These are phyloP conservation scores for Eublepharis macularius DNA, from an alignment of 2,113 vertebrate genomes.

Conservation along the genomic window DNA sequence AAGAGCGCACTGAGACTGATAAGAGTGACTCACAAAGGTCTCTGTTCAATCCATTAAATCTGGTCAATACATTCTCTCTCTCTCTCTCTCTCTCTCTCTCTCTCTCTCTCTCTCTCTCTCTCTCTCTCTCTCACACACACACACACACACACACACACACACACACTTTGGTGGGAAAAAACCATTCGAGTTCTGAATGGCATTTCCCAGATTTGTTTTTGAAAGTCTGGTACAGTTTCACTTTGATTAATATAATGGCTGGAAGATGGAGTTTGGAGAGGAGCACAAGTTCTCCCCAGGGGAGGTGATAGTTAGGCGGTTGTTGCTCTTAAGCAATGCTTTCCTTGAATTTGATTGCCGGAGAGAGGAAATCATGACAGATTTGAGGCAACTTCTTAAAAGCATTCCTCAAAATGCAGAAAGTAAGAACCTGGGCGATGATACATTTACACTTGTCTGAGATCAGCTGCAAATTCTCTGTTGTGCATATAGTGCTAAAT, in stretches of 20 bases:
- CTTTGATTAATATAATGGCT: conserved; percentile 11
- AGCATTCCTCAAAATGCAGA: too few species aligned
- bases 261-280: not conserved
- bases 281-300: not conserved
- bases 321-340: not conserved
- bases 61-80: not conserved
- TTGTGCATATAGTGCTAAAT: not conserved
- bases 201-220: not conserved
- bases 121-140: too few species aligned
- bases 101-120: too few species aligned
- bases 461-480: not conserved
- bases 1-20: conserved; percentile 8
- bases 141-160: too few species aligned
- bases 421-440: not conserved
- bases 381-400: not conserved
- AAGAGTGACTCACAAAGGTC: conserved; percentile 24
- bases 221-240: not conserved
- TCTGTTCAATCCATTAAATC: conserved; percentile 16
- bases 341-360: not conserved
- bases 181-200: conserved; percentile 18
- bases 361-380: not conserved
- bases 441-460: not conserved
- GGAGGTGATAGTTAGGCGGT: not conserved
- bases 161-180: not conserved
- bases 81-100: not conserved